phyloP scores from a whole-genome alignment of 2,113 vertebrate genomes.

The Myanophis thanlyinensis region DNA sequence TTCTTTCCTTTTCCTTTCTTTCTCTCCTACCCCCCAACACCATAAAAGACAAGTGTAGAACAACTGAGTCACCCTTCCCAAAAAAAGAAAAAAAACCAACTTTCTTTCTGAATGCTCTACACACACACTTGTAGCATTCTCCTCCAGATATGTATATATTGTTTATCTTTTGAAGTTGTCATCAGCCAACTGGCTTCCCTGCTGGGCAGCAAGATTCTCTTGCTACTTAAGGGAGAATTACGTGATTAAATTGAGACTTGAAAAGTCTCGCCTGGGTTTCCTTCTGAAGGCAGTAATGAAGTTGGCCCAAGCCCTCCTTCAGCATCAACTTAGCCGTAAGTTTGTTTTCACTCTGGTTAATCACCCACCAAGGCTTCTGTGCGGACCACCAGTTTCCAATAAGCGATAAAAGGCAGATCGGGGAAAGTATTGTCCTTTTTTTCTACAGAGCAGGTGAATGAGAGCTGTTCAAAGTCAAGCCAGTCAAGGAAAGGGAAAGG shows the following conservation, averaged over 20 bases:
- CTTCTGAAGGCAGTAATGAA: slow-evolving; percentile 98
- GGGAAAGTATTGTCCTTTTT: slow-evolving; percentile 90
- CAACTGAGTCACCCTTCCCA: slow-evolving; percentile 11
- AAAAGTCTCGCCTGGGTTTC: slow-evolving; percentile 90
- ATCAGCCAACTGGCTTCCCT: slow-evolving; percentile 85
- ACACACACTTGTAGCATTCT: slow-evolving; percentile 63
- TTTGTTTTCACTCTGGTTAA: slow-evolving; percentile 98
- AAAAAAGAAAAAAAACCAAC: not conserved
- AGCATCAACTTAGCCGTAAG: slow-evolving; percentile 92
- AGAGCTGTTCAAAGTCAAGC: slow-evolving; percentile 94
- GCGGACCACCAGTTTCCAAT: slow-evolving; percentile 95
- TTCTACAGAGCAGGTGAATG: slow-evolving; percentile 89
- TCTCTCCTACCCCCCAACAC: too few species aligned
- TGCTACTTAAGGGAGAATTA: slow-evolving; percentile 93
- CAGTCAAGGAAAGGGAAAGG: slow-evolving; percentile 73
- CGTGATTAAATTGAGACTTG: slow-evolving; percentile 95
- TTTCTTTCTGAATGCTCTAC: slow-evolving; percentile 59
- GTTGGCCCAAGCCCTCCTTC: slow-evolving; percentile 90
- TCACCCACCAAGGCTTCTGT: slow-evolving; percentile 91
- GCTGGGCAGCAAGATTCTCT: slow-evolving; percentile 86
- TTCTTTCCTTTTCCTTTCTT: not conserved
- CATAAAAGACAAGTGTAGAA: not conserved
- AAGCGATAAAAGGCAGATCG: slow-evolving; percentile 98
- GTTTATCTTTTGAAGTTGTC: slow-evolving; percentile 95
- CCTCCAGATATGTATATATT: slow-evolving; percentile 85